A percentile compares a stretch with the other conserved stretches of the same genome.
These are phyloP conservation scores for Rhynchonycteris naso DNA, from an alignment of 2,797 vertebrate genomes.

Conservation along the genomic window DNA sequence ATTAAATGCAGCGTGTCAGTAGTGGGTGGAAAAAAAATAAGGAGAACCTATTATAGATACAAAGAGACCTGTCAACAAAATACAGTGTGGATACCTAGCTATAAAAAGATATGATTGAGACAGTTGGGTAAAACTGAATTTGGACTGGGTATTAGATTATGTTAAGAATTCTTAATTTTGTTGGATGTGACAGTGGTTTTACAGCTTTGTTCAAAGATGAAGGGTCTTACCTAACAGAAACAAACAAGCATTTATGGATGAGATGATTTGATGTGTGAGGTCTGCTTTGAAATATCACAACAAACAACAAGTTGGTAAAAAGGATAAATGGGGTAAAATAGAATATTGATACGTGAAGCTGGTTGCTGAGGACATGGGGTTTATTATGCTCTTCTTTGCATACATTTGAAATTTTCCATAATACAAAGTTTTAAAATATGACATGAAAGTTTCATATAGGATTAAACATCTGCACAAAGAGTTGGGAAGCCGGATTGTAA, in stretches of 20 bases:
- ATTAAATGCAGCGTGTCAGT: constrained; percentile 5
- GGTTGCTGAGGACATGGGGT: background rate
- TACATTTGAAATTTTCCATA: constrained; percentile 40
- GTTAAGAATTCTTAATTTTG: constrained; percentile 35
- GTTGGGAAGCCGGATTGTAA: constrained; percentile 5
- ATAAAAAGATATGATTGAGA: constrained; percentile 42
- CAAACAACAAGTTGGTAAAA: background rate
- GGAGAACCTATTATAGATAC: background rate
- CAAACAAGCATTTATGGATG: background rate
- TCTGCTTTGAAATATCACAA: constrained; percentile 31
- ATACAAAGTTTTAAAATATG: background rate
- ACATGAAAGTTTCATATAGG: background rate
- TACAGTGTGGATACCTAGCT: background rate
- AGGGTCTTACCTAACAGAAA: background rate
- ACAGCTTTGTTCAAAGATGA: constrained; percentile 42
- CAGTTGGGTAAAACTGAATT: background rate
- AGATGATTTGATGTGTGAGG: constrained; percentile 2
- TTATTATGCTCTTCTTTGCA: background rate
- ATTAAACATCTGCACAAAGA: background rate
- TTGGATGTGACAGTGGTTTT: background rate
- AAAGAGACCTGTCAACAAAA: background rate
- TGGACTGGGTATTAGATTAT: constrained; percentile 13
- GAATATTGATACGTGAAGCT: background rate
- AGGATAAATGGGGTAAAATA: background rate
- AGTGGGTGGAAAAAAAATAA: background rate